A percentile compares a stretch with the other conserved stretches of the same genome.
Evolutionary conservation across 2,113 vertebrate species (phyloP).

Genomic region (Sinocyclocheilus maitianheensis): DNA sequence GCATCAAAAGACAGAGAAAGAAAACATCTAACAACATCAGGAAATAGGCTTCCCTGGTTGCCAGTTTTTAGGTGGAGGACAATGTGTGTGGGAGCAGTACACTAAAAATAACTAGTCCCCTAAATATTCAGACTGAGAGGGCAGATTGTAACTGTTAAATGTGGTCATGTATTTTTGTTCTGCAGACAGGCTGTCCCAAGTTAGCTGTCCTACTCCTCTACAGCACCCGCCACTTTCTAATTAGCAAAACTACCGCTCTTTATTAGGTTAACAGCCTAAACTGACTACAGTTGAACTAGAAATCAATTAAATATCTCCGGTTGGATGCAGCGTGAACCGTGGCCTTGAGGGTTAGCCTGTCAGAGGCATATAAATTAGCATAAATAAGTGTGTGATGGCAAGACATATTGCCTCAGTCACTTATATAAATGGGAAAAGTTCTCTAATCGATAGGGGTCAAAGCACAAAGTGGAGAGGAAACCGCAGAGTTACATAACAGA

Average conservation of each 20-base stretch:
- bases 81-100: conserved; percentile 60
- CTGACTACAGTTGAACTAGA: conserved; percentile 4
- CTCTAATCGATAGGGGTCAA: conserved; percentile 60
- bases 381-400: conserved; percentile 13
- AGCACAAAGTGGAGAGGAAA: conserved; percentile 19
- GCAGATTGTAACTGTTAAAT: conserved; percentile 48
- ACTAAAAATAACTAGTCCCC: conserved; percentile 68
- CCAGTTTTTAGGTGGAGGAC: conserved; percentile 54
- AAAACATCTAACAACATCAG: conserved; percentile 58
- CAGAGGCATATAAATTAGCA: conserved; percentile 37
- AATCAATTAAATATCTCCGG: conserved; percentile 41
- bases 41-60: conserved; percentile 43
- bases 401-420: conserved; percentile 39
- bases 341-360: conserved; percentile 56
- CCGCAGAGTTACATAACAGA: conserved; percentile 15
- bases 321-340: conserved; percentile 52
- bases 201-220: conserved; percentile 7
- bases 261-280: conserved; percentile 14
- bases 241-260: conserved; percentile 3
- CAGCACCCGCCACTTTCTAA: not conserved
- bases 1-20: conserved; percentile 54
- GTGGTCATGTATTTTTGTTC: conserved; percentile 20
- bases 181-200: not conserved
- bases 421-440: conserved; percentile 27
- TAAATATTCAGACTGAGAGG: conserved; percentile 58